Evolutionary conservation across 1,140 invertebrate genomes (phyloP).

Genomic region (Bombyx mandarina): DNA sequence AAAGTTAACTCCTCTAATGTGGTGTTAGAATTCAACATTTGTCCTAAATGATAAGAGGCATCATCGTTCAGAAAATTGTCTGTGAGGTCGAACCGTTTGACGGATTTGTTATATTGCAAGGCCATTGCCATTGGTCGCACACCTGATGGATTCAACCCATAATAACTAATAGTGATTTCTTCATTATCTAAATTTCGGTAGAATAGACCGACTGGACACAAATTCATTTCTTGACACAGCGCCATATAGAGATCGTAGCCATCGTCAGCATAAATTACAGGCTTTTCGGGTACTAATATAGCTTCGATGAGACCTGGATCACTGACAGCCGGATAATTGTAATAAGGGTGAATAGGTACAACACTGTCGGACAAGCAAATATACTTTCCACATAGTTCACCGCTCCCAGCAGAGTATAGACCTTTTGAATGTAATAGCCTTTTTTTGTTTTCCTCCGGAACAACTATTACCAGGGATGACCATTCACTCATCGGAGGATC

Average conservation of each 20-base stretch:
- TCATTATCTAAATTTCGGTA: slow-evolving; percentile 25
- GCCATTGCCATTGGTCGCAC: slow-evolving; percentile 34
- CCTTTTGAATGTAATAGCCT: slow-evolving; percentile 7
- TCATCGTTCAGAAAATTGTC: slow-evolving; percentile 44
- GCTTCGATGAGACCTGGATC: slow-evolving; percentile 51
- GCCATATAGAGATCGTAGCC: slow-evolving; percentile 39
- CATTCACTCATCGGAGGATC: slow-evolving; percentile 16
- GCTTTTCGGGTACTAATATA: slow-evolving; percentile 29
- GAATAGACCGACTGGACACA: slow-evolving; percentile 35
- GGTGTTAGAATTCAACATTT: slow-evolving; percentile 37
- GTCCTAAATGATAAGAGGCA: slow-evolving; percentile 30
- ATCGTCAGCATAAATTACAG: slow-evolving; percentile 29
- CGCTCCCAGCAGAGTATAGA: slow-evolving; percentile 18
- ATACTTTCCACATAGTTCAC: slow-evolving; percentile 19
- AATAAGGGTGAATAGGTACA: slow-evolving; percentile 37
- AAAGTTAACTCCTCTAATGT: slow-evolving; percentile 35
- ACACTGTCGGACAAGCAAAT: slow-evolving; percentile 44
- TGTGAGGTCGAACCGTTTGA: slow-evolving; percentile 32
- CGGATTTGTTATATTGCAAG: slow-evolving; percentile 34
- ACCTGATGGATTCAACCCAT: slow-evolving; percentile 36
- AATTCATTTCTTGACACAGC: slow-evolving; percentile 39
- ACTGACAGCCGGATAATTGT: slow-evolving; percentile 41
- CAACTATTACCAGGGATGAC: slow-evolving; percentile 10
- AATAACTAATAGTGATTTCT: slow-evolving; percentile 43
- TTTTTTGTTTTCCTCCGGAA: slow-evolving; percentile 14